A percentile compares a stretch with the other conserved stretches of the same genome.
These are phyloP conservation scores for Alosa sapidissima DNA, from an alignment of 2,797 vertebrate species.

Conservation along the genomic window DNA sequence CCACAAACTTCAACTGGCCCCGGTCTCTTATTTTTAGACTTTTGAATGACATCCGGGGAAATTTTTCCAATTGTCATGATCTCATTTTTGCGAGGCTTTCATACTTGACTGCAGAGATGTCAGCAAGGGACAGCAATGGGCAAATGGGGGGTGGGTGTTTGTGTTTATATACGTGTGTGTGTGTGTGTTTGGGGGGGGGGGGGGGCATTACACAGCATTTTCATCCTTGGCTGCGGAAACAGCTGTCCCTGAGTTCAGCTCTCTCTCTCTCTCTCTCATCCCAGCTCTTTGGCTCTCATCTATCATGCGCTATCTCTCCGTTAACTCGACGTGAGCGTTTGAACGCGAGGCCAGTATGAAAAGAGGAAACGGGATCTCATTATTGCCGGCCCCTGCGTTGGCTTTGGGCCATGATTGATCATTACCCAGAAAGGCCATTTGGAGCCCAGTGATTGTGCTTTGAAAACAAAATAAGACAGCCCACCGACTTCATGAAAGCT, in stretches of 20 bases:
- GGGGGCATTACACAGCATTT: slow-evolving; percentile 65
- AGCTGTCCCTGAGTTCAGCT: slow-evolving; percentile 57
- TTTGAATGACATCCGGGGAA: slow-evolving; percentile 72
- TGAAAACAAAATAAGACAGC: slow-evolving; percentile 52
- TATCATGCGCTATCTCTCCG: slow-evolving; percentile 61
- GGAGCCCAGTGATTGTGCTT: slow-evolving; percentile 61
- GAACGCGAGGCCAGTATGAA: slow-evolving; percentile 66
- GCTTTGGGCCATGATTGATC: slow-evolving; percentile 65
- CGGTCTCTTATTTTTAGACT: slow-evolving; percentile 59
- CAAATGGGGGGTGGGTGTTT: slow-evolving; percentile 24
- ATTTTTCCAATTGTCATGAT: slow-evolving; percentile 75
- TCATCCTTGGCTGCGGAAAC: slow-evolving; percentile 60
- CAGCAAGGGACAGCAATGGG: slow-evolving; percentile 46
- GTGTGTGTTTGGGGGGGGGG: neutral
- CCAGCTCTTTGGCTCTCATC: slow-evolving; percentile 64
- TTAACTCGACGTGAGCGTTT: slow-evolving; percentile 65
- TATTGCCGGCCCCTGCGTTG: slow-evolving; percentile 66
- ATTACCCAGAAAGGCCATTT: slow-evolving; percentile 68
- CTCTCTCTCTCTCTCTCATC: slow-evolving; percentile 42
- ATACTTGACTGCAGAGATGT: slow-evolving; percentile 51
- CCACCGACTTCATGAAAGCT: slow-evolving; percentile 47
- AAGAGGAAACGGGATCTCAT: slow-evolving; percentile 70
- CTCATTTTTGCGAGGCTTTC: slow-evolving; percentile 64
- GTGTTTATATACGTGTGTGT: neutral
- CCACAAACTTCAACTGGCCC: slow-evolving; percentile 63